A percentile compares a stretch with the other conserved stretches of the same genome.
Conservation (phyloP, 2,797 vertebrate genomes). For the Acomys russatus region DNA sequence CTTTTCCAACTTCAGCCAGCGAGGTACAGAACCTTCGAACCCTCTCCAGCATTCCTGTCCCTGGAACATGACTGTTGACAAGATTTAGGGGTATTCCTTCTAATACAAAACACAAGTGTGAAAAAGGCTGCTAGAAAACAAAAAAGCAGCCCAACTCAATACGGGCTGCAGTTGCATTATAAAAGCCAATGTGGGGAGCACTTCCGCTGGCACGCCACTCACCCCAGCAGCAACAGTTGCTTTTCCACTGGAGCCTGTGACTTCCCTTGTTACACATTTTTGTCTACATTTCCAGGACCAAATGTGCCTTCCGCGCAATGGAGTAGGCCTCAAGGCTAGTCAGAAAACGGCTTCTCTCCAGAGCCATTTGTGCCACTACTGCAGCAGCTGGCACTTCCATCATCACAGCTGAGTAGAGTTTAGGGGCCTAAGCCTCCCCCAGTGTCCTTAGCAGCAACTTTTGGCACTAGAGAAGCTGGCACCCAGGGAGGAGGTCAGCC, state of each 20-base stretch:
- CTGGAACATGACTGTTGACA: background rate
- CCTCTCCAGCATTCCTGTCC: too few relatives aligned
- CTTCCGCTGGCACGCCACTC: background rate
- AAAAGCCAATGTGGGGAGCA: background rate
- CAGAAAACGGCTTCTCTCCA: background rate
- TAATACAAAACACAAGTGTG: background rate
- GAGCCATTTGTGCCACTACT: too few relatives aligned
- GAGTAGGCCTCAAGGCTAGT: background rate
- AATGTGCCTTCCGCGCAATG: background rate
- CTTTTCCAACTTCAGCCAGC: too few relatives aligned
- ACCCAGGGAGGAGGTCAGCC: background rate
- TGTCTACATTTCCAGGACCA: background rate
- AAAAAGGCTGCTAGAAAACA: background rate
- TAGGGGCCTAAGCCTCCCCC: background rate
- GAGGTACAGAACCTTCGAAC: background rate
- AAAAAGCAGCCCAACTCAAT: background rate
- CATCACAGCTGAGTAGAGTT: background rate
- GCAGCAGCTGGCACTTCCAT: background rate
- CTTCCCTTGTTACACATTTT: background rate
- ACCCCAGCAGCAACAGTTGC: too few relatives aligned
- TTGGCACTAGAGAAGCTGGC: background rate
- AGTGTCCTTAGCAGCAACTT: too few relatives aligned
- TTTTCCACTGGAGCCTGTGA: background rate
- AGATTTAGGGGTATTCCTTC: background rate
- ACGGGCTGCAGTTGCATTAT: background rate